A percentile compares a stretch with the other conserved stretches of the same genome.
Evolutionary conservation across 2,888 invertebrate genomes (phyloP).

Genomic region (Ashinkailepas kermadecensis): DNA sequence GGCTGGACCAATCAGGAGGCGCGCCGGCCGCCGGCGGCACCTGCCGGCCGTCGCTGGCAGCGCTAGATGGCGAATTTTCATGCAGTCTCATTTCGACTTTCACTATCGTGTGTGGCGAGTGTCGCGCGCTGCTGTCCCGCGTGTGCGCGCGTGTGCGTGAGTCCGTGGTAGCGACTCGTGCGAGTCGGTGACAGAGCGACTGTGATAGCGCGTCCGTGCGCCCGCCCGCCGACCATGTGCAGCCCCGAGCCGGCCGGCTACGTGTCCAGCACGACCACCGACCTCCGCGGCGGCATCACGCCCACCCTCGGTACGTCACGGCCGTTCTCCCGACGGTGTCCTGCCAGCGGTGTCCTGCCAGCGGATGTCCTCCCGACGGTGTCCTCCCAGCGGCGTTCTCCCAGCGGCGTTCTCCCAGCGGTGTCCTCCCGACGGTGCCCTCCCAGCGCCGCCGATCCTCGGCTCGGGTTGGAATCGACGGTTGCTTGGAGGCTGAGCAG

Average conservation of each 20-base stretch:
- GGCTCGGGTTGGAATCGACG: not conserved
- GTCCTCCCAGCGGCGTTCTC: no score
- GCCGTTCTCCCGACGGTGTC: no score
- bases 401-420: no score
- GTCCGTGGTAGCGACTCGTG: not conserved
- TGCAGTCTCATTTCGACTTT: slow-evolving; percentile 20
- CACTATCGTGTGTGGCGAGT: slow-evolving; percentile 3
- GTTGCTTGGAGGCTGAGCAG: no score
- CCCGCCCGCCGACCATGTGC: not conserved
- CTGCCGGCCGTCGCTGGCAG: not conserved
- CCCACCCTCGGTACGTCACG: not conserved
- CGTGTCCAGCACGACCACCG: slow-evolving; percentile 6
- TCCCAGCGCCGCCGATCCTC: not conserved
- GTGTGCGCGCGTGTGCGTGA: not conserved
- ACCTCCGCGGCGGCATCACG: not conserved
- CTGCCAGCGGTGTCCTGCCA: no score
- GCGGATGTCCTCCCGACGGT: no score
- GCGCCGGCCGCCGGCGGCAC: slow-evolving; percentile 1
- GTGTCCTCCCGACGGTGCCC: no score
- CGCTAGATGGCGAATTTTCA: slow-evolving; percentile 10
- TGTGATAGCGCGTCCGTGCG: not conserved
- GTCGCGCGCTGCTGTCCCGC: not conserved
- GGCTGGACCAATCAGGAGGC: not conserved
- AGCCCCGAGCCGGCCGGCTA: slow-evolving; percentile 12
- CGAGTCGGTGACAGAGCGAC: not conserved